Conservation (phyloP, 92 coral and sea anemone species). For the Zoanthus solanderi region DNA sequence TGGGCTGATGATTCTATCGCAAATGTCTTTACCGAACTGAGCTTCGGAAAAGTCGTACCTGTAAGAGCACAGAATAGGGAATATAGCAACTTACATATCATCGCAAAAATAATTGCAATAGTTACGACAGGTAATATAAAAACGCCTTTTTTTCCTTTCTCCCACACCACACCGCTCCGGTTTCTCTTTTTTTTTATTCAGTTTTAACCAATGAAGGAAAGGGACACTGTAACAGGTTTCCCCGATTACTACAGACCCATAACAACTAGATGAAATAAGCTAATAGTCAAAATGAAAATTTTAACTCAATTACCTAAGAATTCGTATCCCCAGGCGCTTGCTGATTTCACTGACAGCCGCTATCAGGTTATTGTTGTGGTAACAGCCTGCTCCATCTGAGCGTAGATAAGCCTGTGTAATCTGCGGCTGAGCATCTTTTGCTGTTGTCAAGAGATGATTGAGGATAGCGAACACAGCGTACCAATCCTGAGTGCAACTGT, state of each 20-base stretch:
- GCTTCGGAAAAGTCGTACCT: conserved; percentile 66
- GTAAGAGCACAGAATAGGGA: conserved; percentile 6
- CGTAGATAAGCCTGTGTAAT: conserved; percentile 1
- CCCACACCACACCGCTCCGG: neutral
- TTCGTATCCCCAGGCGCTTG: conserved; percentile 47
- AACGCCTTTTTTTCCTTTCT: neutral
- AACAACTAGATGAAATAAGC: neutral
- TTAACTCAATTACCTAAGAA: conserved; percentile 40
- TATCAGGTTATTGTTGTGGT: conserved; percentile 51
- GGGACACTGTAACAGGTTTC: neutral
- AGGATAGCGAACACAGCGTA: conserved; percentile 47
- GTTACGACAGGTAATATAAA: conserved; percentile 6
- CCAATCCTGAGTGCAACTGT: conserved; percentile 61
- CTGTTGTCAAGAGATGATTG: conserved; percentile 49
- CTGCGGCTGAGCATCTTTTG: neutral
- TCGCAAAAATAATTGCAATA: no score
- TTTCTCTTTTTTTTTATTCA: neutral
- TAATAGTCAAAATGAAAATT: conserved; percentile 41
- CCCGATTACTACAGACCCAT: neutral
- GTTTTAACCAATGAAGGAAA: no score
- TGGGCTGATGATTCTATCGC: conserved; percentile 61
- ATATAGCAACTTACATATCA: no score
- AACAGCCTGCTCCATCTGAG: conserved; percentile 66
- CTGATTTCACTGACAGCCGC: conserved; percentile 37
- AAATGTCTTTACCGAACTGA: conserved; percentile 56